Evolutionary conservation across 1,140 invertebrate genomes (phyloP).

Genomic region (Camponotus floridanus): DNA sequence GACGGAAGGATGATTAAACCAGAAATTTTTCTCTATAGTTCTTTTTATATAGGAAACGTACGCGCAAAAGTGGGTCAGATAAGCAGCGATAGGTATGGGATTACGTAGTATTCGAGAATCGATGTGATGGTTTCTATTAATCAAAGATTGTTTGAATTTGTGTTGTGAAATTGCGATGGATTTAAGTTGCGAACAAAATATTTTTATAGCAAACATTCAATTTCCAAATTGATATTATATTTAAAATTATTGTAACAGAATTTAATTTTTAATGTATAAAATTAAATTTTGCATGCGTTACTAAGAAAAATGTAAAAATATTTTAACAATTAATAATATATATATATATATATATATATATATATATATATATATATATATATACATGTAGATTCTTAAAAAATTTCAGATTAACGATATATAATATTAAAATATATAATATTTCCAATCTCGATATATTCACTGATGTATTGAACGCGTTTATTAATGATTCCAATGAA

Average conservation of each 20-base stretch:
- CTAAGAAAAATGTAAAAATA: neutral
- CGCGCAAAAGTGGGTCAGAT: constrained; percentile 33
- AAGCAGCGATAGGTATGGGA: constrained; percentile 28
- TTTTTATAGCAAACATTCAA: neutral
- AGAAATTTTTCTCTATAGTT: constrained; percentile 35
- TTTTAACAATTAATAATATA: constrained; percentile 5
- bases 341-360: neutral
- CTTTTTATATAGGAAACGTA: constrained; percentile 39
- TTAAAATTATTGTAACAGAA: neutral
- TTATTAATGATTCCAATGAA: constrained; percentile 34
- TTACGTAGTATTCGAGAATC: constrained; percentile 16
- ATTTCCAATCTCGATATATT: constrained; percentile 35
- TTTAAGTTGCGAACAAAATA: constrained; percentile 17
- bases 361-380: neutral
- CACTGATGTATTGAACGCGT: neutral
- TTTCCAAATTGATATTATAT: constrained; percentile 1
- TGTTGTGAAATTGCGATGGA: constrained; percentile 3
- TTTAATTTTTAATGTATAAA: neutral
- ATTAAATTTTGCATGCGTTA: neutral
- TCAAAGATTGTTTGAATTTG: constrained; percentile 24
- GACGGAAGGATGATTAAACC: constrained; percentile 45
- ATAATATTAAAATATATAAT: constrained; percentile 9
- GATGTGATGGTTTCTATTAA: constrained; percentile 40
- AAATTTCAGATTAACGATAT: neutral
- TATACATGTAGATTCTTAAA: neutral